These are phyloP conservation scores for Leptinotarsa peninsularis DNA, from an alignment of 2,888 invertebrate species.

Conservation along the genomic window DNA sequence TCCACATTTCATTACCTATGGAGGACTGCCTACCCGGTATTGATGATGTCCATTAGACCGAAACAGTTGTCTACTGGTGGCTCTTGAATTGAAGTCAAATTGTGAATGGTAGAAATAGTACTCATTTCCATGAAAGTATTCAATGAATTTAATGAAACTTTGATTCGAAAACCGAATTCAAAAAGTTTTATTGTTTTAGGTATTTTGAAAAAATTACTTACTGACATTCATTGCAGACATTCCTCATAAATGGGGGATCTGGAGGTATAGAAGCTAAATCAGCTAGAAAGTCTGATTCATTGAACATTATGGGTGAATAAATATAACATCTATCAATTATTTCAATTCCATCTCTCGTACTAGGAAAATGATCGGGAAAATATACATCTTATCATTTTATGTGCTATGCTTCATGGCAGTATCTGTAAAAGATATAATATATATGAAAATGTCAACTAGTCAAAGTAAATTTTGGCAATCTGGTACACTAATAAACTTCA, in stretches of 20 bases:
- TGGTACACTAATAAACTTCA: too few species aligned
- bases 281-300: conserved; percentile 71
- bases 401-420: neutral
- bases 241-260: conserved; percentile 81
- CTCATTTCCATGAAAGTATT: too few species aligned
- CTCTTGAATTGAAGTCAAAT: too few species aligned
- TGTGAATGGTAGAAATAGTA: too few species aligned
- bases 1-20: too few species aligned
- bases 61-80: too few species aligned
- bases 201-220: conserved; percentile 64
- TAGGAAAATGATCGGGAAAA: neutral
- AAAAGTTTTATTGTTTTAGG: neutral
- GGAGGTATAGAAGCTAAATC: conserved; percentile 80
- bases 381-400: neutral
- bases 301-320: conserved; percentile 24
- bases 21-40: too few species aligned
- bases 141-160: too few species aligned
- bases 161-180: too few species aligned
- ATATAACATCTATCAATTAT: neutral
- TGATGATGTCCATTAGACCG: too few species aligned
- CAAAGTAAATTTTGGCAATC: too few species aligned
- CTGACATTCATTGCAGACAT: conserved; percentile 80
- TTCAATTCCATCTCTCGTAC: neutral
- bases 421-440: neutral
- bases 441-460: too few species aligned